Conservation (phyloP, 2,888 invertebrate genomes). For the Chrysina gloriosa region DNA sequence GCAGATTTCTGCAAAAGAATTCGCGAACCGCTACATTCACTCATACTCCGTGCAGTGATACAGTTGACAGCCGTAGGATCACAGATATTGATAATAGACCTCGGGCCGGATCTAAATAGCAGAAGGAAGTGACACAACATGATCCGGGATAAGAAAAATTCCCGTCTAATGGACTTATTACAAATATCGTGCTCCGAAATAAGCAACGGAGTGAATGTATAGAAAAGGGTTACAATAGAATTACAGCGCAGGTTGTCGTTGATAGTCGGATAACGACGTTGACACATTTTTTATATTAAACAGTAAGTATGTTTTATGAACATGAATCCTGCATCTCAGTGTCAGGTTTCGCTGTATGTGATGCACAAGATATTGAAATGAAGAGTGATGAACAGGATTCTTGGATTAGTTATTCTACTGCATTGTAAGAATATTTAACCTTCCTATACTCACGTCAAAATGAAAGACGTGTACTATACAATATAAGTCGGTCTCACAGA, state of each 20-base stretch:
- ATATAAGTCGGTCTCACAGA: too few species aligned
- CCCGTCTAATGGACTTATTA: slow-evolving; percentile 35
- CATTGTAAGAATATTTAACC: too few species aligned
- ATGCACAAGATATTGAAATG: too few species aligned
- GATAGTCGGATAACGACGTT: background rate
- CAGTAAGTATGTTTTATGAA: too few species aligned
- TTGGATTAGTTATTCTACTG: too few species aligned
- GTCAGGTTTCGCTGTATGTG: too few species aligned
- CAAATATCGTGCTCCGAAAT: slow-evolving; percentile 17
- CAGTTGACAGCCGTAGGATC: slow-evolving; percentile 55
- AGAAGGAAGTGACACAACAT: slow-evolving; percentile 49
- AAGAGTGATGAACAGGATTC: too few species aligned
- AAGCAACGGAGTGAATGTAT: background rate
- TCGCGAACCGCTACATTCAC: slow-evolving; percentile 61
- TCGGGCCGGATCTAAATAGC: slow-evolving; percentile 50
- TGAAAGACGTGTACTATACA: too few species aligned
- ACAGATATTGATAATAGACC: slow-evolving; percentile 54
- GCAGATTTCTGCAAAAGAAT: slow-evolving; percentile 58
- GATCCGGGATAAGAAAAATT: slow-evolving; percentile 42
- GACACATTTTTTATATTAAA: too few species aligned
- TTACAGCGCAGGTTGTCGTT: background rate
- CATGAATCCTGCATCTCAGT: too few species aligned
- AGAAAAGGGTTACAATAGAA: slow-evolving; percentile 18
- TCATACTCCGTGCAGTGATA: slow-evolving; percentile 55
- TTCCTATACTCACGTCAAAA: too few species aligned